Evolutionary conservation across 2,797 vertebrate genomes (phyloP).

Genomic region (Acipenser oxyrinchus): DNA sequence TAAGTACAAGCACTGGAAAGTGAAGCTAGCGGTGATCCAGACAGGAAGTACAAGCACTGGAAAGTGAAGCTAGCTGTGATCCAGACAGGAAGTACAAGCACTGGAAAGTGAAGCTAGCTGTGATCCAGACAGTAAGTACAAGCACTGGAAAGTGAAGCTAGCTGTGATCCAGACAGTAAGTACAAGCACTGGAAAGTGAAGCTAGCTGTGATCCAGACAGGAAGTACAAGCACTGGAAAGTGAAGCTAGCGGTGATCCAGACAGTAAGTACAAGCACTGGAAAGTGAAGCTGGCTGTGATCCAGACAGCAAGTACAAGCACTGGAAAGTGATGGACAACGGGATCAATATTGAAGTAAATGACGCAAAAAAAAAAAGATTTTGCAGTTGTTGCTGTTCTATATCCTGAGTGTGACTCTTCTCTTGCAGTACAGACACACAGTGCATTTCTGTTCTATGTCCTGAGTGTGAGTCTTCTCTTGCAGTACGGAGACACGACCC

Average conservation of each 20-base stretch:
- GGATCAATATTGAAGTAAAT: too few relatives aligned
- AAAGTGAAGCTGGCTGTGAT: conserved; percentile 62
- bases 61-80: conserved; percentile 81
- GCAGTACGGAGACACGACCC: conserved; percentile 92
- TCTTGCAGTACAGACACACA: too few relatives aligned
- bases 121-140: too few relatives aligned
- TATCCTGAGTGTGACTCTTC: too few relatives aligned
- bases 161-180: not conserved
- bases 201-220: too few relatives aligned
- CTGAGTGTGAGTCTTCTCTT: conserved; percentile 10
- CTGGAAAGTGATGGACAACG: too few relatives aligned
- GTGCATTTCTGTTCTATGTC: not conserved
- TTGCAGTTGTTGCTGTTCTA: too few relatives aligned
- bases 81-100: conserved; percentile 69
- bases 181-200: too few relatives aligned
- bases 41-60: conserved; percentile 80
- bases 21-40: conserved; percentile 61
- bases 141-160: not conserved
- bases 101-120: too few relatives aligned
- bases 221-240: not conserved
- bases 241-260: not conserved
- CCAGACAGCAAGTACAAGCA: conserved; percentile 53
- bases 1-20: conserved; percentile 47
- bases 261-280: conserved; percentile 36
- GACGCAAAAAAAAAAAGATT: too few relatives aligned